phyloP scores from a whole-genome alignment of 1,140 invertebrate species.

The Aphelenchoides besseyi region DNA sequence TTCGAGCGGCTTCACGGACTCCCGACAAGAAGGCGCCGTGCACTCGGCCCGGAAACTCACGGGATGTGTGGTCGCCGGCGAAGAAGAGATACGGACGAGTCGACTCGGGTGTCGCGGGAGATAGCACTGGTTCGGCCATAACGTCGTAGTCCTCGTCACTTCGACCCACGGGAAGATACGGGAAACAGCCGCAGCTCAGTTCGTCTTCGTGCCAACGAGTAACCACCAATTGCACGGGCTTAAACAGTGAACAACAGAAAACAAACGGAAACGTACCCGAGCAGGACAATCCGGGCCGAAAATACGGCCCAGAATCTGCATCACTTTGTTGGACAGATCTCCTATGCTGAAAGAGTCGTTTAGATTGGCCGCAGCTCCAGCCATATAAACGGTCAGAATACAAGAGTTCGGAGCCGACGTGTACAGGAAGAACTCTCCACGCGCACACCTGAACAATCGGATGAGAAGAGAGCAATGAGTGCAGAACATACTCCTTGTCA shows the following conservation, averaged over 20 bases:
- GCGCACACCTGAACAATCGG: constrained; percentile 20
- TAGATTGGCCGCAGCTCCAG: constrained; percentile 89
- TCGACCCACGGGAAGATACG: constrained; percentile 92
- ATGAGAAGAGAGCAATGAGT: constrained; percentile 68
- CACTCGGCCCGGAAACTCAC: constrained; percentile 95
- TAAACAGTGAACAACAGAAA: constrained; percentile 32
- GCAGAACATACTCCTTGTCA: constrained; percentile 77
- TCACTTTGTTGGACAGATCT: constrained; percentile 75
- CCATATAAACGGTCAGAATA: constrained; percentile 85
- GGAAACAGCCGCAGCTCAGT: constrained; percentile 90
- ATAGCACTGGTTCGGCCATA: constrained; percentile 79
- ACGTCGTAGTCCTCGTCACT: constrained; percentile 93
- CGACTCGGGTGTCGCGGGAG: constrained; percentile 12
- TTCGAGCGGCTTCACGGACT: constrained; percentile 83
- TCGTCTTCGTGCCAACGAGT: constrained; percentile 93
- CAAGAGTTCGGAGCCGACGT: constrained; percentile 95
- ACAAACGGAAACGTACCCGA: neutral
- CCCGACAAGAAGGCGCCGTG: constrained; percentile 93
- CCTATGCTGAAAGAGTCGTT: constrained; percentile 96
- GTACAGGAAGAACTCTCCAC: constrained; percentile 86
- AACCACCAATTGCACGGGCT: constrained; percentile 92
- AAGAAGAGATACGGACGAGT: constrained; percentile 71
- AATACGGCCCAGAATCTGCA: constrained; percentile 62
- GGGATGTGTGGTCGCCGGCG: constrained; percentile 93
- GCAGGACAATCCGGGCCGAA: constrained; percentile 31